A percentile compares a stretch with the other conserved stretches of the same genome.
phyloP scores from a whole-genome alignment of 2,888 invertebrate species.

The Epinotia bilunana region DNA sequence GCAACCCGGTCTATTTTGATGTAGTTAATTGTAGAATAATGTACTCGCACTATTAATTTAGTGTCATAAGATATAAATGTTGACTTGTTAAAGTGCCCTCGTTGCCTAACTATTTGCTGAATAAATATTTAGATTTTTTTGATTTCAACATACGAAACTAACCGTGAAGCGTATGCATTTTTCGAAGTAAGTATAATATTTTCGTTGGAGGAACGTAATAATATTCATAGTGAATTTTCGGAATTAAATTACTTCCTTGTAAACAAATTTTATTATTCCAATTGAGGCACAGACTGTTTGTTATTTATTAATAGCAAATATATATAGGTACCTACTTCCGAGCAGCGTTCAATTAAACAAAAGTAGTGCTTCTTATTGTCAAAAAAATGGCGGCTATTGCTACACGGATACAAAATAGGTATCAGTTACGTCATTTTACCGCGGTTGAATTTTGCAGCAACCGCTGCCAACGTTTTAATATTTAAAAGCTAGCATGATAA shows the following conservation, averaged over 20 bases:
- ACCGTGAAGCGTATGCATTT: too few relatives aligned
- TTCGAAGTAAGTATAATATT: too few relatives aligned
- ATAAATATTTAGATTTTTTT: too few relatives aligned
- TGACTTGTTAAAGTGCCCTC: too few relatives aligned
- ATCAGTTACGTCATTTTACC: constrained; percentile 2
- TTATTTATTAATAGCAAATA: neutral
- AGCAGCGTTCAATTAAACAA: neutral
- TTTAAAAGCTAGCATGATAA: neutral
- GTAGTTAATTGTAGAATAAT: too few relatives aligned
- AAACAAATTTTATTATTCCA: neutral
- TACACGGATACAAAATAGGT: neutral
- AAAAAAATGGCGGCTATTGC: neutral
- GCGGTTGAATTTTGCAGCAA: neutral
- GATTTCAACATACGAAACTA: too few relatives aligned
- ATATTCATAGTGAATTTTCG: neutral
- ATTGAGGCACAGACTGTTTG: neutral
- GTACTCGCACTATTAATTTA: too few relatives aligned
- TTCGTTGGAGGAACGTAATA: too few relatives aligned
- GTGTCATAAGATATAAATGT: too few relatives aligned
- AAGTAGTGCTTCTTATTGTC: neutral
- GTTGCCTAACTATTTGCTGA: too few relatives aligned
- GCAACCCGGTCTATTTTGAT: too few relatives aligned
- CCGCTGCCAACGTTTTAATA: neutral
- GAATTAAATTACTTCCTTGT: neutral
- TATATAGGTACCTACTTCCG: neutral